Base-by-base conservation (phyloP, 53 echinoderm and acorn worm species). In the Crossaster papposus region DNA sequence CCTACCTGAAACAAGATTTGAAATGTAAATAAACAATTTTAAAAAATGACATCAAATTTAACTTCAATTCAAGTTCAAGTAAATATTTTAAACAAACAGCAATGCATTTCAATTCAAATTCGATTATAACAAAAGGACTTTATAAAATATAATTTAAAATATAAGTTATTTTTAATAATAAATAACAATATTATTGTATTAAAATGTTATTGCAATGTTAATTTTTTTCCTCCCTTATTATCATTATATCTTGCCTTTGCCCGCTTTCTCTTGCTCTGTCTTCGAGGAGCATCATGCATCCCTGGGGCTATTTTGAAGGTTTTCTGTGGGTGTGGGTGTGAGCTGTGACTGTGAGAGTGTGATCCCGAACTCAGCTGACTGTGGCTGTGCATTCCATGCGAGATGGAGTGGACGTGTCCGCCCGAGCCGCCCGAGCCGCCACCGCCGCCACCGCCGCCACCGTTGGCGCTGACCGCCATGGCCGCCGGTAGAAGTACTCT, bases 191-290 rank as follows among this genome's bases (percentile, higher is more conserved):
- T 44, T 44, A 7, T 44, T 44, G 5, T 20, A 55, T 18, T 55
- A 55, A 15, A 2, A 55, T 58, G 12, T 58, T 20, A 44, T 44
- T 0, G 12, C 7, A 0, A 18, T 58, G 12, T 58, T 1, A 2
- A 20, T 58, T 3, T 58, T 15, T 20, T 58, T 58, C 15, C 2
- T 20, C 12, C 17, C 58, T 4, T 2, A 2, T 15, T 4, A 68
- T 26, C 11, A 30, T 17, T 2, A 35, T 35, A 14, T 14, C 90
- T 72, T 58, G 28, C 83, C 83, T 90, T 82, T 33, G 81, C 90
- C 52, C 90, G 72, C 64, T 92, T 92, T 29, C 92, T 44, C 38
- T 92, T 92, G 73, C 92, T 92, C 70, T 83, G 88, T 54, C 92
- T 80, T 51, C 92, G 77, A 53, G 91, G 78, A 54, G 84, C 84